phyloP scores from a whole-genome alignment of 2,888 invertebrate genomes.

The Leptinotarsa rubiginosa region DNA sequence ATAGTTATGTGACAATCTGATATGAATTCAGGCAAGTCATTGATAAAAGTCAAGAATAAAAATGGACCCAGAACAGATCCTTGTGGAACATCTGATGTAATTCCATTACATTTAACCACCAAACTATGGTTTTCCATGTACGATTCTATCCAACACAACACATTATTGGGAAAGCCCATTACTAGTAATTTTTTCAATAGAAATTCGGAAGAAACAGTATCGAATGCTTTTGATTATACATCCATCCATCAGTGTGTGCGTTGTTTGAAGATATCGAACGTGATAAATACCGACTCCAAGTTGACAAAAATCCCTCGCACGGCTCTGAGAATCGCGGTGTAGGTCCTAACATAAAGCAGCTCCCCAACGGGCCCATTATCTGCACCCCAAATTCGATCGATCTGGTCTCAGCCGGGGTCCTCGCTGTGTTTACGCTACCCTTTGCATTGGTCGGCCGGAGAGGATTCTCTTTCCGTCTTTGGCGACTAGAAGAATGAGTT shows the following conservation, averaged over 20 bases:
- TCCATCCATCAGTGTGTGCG: neutral
- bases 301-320: neutral
- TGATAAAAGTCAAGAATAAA: no score
- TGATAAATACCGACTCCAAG: neutral
- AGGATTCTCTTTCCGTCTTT: neutral
- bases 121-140: no score
- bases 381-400: slow-evolving; percentile 44
- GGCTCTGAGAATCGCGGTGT: slow-evolving; percentile 5
- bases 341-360: slow-evolving; percentile 10
- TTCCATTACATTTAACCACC: no score
- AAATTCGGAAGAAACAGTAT: no score
- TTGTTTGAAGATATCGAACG: neutral
- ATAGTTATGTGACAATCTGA: no score
- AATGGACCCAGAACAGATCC: no score
- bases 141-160: no score
- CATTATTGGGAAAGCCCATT: no score
- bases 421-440: slow-evolving; percentile 31
- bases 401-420: slow-evolving; percentile 38
- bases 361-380: slow-evolving; percentile 32
- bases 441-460: neutral
- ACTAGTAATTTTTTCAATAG: no score
- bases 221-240: no score
- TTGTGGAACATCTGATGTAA: no score
- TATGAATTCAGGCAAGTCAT: no score
- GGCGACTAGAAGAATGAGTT: neutral